Evolutionary conservation across 2,888 invertebrate species (phyloP), one percentile per base, ranked within the genome.

Genomic region (Leptogaster cylindrica): DNA sequence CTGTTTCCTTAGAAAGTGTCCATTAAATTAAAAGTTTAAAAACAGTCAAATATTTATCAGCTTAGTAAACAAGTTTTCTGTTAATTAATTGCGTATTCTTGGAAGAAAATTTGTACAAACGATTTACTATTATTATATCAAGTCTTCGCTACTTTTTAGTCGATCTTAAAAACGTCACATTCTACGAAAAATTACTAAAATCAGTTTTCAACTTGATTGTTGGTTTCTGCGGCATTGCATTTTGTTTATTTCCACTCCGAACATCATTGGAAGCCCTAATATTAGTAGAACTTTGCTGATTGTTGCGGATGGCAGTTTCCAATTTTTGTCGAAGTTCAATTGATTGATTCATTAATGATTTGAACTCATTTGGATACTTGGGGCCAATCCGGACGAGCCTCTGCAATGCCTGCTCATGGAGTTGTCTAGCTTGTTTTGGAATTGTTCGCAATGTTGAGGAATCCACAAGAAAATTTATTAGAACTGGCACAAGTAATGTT

Each of bases 311-410:
- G 0, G 97, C 96, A 65, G 86, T 86, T 81, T 97, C 96, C 64
- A 98, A 81, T 79, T 92, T 91, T 58, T 84, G 85, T 71, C 93
- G 89, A 66, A 97, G 82, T 66, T 93, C 91, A 0, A 88, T 84
- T 0, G 92, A 90, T 74, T 92, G 91, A 20, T 89, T 87, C 92
- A 97, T 94, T 74, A 97, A 85, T 10, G 88, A 86, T 77, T 95
- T 93, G 81, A 97, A 97, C 79, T 97, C 95, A 85, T 93, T 90
- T 16, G 95, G 95, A 83, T 96, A 93, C 77, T 91, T 91, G 0
- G 95, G 95, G 0, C 96, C 97, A 73, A 97, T 90, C 76, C 90
- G 90, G 79, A 94, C 93, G 14, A 98, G 86, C 87, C 92, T 91
- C 73, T 92, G 89, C 73, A 98, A 85, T 70, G 94, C 92, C 74